A percentile compares a stretch with the other conserved stretches of the same genome.
Evolutionary conservation across 2,888 invertebrate genomes (phyloP).

Genomic region (Drosophila mimica): DNA sequence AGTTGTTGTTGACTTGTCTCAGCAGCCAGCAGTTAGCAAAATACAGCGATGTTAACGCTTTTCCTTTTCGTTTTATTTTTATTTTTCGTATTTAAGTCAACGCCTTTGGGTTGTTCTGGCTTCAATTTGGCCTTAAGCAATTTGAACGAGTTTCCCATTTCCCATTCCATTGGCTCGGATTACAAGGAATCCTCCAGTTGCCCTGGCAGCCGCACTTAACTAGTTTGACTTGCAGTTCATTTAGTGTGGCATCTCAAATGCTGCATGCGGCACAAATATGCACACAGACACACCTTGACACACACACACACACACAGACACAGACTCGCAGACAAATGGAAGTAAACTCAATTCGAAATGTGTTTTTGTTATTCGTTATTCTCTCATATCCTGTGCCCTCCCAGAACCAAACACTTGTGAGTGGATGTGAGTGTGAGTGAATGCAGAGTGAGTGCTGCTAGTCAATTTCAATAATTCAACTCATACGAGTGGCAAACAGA

Average conservation of each 20-base stretch:
- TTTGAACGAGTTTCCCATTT: conserved; percentile 63
- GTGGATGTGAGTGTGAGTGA: neutral
- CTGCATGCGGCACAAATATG: conserved; percentile 53
- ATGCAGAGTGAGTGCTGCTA: conserved; percentile 56
- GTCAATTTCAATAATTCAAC: conserved; percentile 75
- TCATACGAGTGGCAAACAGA: conserved; percentile 32
- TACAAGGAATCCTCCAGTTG: conserved; percentile 43
- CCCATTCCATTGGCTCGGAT: conserved; percentile 49
- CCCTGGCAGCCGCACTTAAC: conserved; percentile 66
- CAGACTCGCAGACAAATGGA: conserved; percentile 28
- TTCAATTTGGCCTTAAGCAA: conserved; percentile 71
- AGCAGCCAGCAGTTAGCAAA: conserved; percentile 39
- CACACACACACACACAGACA: conserved; percentile 11
- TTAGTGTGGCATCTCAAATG: conserved; percentile 65
- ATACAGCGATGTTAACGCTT: conserved; percentile 42
- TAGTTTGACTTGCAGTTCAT: conserved; percentile 74
- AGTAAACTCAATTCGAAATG: conserved; percentile 53
- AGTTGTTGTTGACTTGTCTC: conserved; percentile 34
- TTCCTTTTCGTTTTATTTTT: neutral
- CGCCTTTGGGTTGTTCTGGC: conserved; percentile 46
- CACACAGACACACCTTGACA: conserved; percentile 27
- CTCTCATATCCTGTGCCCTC: conserved; percentile 20
- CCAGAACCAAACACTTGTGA: neutral
- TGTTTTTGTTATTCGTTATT: conserved; percentile 48
- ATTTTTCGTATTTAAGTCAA: conserved; percentile 41